Base-by-base conservation (phyloP, 2,888 invertebrate genomes). In the Opisthograptis luteolata region DNA sequence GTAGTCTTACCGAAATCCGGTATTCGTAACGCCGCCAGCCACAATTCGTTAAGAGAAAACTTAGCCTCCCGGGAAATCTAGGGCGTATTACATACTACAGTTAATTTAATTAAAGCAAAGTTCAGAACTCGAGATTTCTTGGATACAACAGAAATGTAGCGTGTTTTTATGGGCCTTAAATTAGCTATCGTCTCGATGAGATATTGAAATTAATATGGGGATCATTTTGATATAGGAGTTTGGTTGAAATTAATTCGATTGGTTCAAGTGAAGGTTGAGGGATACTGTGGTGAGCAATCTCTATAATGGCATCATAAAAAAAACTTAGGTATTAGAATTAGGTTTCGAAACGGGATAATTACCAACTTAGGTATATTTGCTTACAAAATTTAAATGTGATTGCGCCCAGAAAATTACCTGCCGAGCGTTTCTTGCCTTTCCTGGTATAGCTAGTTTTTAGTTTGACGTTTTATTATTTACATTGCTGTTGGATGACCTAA, bases 71-170 rank as follows among this genome's bases (percentile, higher is more conserved):
- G 64, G 60, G 64, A 66, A 69, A 71, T 70, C 64, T 58, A 37
- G 49, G 40, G 42, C 46, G 36, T 43, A 43, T 59, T 48, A 48
- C 43, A 50, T 58, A 45, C 41, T 37, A 57, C 60, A 66, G 61
- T 68, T 62, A 65, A 68, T 62, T 71, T 67, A 68, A 68, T 70
- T 64, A 64, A 65, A 62, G 42, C 47, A 57, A 59, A 64, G 52
- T 61, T 51, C 13, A 44, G 43, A 59, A 58, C 56, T 55, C 45
- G 47, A 22, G 51, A 47, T 7, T 24, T 44, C 58, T 52, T 61
- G 37, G 48, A 35, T 36, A 31, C 17, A 34, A 32, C 3, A 1
- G 2, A 10, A 24, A 32, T 42, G 37, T 31, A 37, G 20, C 48
- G 28, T 20, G 22, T 37, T 49, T 31, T 47, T 35, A 50, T 45